phyloP scores from a whole-genome alignment of 2,113 vertebrate species.

The Eleginops maclovinus region DNA sequence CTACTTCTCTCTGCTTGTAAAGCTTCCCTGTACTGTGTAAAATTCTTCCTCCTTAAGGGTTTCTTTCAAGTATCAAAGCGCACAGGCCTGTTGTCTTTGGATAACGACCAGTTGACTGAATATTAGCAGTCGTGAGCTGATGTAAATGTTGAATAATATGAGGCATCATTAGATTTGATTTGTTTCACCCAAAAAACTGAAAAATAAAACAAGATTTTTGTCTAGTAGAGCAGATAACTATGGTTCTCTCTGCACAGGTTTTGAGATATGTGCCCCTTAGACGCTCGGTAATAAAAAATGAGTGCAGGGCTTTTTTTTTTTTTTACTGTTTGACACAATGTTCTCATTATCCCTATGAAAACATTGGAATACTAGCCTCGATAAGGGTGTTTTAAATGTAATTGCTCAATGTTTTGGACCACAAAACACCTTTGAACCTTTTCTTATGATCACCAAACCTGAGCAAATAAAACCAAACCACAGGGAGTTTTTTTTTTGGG shows the following conservation, averaged over 20 bases:
- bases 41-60: neutral
- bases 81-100: too few relatives aligned
- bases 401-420: neutral
- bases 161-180: neutral
- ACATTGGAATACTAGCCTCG: neutral
- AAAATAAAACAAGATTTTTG: neutral
- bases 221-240: neutral
- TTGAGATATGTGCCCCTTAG: neutral
- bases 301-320: too few relatives aligned
- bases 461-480: neutral
- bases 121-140: neutral
- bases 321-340: neutral
- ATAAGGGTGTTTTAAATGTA: neutral
- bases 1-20: neutral
- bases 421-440: neutral
- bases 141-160: neutral
- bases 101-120: too few relatives aligned
- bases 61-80: too few relatives aligned
- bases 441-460: neutral
- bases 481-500: slow-evolving; percentile 6
- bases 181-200: too few relatives aligned
- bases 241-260: slow-evolving; percentile 5
- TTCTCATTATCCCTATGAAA: neutral
- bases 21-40: neutral
- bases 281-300: neutral